phyloP scores from a whole-genome alignment of 2,888 invertebrate genomes.

The Morinoia aosen region DNA sequence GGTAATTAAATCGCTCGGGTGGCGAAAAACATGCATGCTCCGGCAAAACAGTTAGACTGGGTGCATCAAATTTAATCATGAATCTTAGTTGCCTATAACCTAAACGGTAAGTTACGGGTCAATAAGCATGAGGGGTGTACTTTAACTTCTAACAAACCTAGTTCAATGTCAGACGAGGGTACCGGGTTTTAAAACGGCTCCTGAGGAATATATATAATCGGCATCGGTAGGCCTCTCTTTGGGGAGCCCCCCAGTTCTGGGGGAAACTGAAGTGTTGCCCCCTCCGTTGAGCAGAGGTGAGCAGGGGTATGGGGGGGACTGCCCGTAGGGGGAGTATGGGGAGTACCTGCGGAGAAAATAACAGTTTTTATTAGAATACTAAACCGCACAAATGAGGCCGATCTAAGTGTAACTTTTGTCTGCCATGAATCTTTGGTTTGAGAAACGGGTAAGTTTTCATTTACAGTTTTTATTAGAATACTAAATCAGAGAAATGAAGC shows the following conservation, averaged over 20 bases:
- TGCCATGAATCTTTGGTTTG: too few species aligned
- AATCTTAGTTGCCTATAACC: neutral
- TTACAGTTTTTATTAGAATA: too few species aligned
- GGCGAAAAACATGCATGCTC: too few species aligned
- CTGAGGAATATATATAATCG: conserved; percentile 64
- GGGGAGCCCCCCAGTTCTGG: neutral
- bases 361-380: neutral
- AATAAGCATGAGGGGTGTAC: neutral
- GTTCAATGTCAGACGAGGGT: conserved; percentile 63
- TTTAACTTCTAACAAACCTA: neutral
- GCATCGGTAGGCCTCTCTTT: conserved; percentile 49
- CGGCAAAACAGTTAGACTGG: too few species aligned
- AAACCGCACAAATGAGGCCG: neutral
- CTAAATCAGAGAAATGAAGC: too few species aligned
- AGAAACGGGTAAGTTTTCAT: too few species aligned
- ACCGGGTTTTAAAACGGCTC: conserved; percentile 65
- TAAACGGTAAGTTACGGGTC: neutral
- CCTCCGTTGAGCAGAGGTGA: neutral
- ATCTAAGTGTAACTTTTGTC: neutral
- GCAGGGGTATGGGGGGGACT: neutral
- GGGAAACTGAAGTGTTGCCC: neutral
- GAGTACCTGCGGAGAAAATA: neutral
- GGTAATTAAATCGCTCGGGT: too few species aligned
- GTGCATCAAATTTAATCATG: neutral
- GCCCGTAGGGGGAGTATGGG: conserved; percentile 20